Evolutionary conservation across 2,113 vertebrate species (phyloP).

Genomic region (Ciconia stormi): DNA sequence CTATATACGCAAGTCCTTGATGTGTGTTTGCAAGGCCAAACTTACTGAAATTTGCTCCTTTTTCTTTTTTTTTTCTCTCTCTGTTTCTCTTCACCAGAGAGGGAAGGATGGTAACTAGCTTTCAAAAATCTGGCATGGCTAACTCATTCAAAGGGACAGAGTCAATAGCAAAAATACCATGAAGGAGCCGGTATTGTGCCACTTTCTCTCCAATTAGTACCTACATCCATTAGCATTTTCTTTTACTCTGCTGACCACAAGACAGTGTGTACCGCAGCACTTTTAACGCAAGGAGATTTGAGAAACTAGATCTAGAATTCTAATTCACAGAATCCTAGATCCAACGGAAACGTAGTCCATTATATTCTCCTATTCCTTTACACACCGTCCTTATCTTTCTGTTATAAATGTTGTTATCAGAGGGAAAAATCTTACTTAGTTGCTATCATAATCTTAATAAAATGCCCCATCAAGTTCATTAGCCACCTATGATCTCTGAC

Average conservation of each 20-base stretch:
- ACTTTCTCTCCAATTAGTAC: neutral
- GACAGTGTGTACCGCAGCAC: neutral
- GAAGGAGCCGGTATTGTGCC: neutral
- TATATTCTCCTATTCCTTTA: neutral
- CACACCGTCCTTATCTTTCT: neutral
- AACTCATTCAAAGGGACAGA: neutral
- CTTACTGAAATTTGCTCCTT: neutral
- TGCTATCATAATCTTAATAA: neutral
- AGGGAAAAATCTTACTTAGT: neutral
- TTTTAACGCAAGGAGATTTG: neutral
- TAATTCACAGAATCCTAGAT: neutral
- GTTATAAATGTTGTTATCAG: neutral
- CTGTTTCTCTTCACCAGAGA: neutral
- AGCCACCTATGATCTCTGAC: neutral
- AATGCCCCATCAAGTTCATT: neutral
- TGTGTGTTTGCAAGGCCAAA: neutral
- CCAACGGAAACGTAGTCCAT: fast-evolving
- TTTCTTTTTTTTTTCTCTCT: too few relatives aligned
- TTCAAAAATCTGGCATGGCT: neutral
- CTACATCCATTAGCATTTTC: too few relatives aligned
- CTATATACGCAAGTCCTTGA: neutral
- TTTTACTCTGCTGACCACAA: neutral
- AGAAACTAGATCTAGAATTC: neutral
- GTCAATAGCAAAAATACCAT: neutral
- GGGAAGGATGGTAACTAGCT: neutral